Evolutionary conservation across 92 coral and sea anemone species (phyloP), one percentile per base, ranked within the genome.

Genomic region (Anthopleura xanthogrammica): DNA sequence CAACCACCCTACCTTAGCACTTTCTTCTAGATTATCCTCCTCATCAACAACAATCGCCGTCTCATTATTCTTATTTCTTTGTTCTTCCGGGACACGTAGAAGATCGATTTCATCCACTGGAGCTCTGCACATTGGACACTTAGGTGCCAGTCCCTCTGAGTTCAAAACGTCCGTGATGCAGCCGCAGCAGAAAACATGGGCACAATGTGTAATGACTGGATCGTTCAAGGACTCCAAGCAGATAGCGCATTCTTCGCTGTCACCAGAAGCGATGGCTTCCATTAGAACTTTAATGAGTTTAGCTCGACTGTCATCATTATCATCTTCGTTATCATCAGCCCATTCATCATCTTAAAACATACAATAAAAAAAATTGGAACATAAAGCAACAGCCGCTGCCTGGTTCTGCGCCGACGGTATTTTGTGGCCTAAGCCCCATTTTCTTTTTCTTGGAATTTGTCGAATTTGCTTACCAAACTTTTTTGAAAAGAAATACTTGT

Each of bases 121-220:
- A 14, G 95, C 95, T 52, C 98, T 88, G 65, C 98, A 93, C 84
- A 93, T 70, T 3, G 98, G 98, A 50, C 98, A 93, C 79, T 39
- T 86, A 12, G 98, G 92, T 12, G 90, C 90, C 76, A 89, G 79
- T 17, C 57, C 82, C 16, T 89, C 93, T 14, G 92, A 77, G 79
- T 88, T 65, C 52, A 93, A 78, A 76, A 93, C 95, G 76, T 93
- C 98, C 82, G 76, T 85, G 83, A 93, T 91, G 78, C 98, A 93
- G 7, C 77, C 90, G 60, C 83, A 84, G 22, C 98, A 93, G 76
- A 93, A 93, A 24, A 90, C 98, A 83, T 93, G 98, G 43, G 91
- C 98, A 89, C 98, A 93, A 19, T 92, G 93, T 5, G 98, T 93
- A 79, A 93, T 92, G 73, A 89, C 95, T 0, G 98, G 95, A 7